Base-by-base conservation (phyloP, 2,797 vertebrate species). In the Aulostomus chinensis region DNA sequence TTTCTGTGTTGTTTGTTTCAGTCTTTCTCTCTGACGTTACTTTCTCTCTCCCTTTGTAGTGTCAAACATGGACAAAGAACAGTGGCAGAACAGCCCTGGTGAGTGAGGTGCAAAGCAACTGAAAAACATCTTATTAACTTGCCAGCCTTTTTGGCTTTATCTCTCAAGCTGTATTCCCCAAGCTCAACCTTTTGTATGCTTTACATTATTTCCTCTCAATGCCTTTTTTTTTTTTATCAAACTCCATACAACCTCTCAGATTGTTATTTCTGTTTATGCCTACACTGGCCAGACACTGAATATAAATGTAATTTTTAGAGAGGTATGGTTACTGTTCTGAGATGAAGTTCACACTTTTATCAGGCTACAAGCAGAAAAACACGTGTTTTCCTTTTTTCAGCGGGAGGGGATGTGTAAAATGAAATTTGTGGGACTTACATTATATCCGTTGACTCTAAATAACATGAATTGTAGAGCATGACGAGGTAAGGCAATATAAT, bases 41-140 rank as follows among this genome's bases (percentile, higher is more conserved):
- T 82, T 32, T 58, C 66, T 80, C 54, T 58, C 60, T 67, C 10
- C 78, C 65, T 81, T 78, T 86, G 78, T 77, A 88, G 86, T 87
- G 79, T 85, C 85, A 51, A 78, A 78, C 71, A 81, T 88, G 82
- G 82, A 84, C 70, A 85, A 84, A 70, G 79, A 83, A 40, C 82
- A 74, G 66, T 68, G n/a, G 58, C 60, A 37, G 51, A 76, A 66
- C 72, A 84, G 73, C 58, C 73, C 77, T 45, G 83, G 87, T 87
- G 77, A 87, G 87, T 78, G 57, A 72, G 72, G 56, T 54, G 57
- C 56, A 76, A 66, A 59, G 57, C 51, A 58, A 64, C 58, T 32
- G 48, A 63, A 79, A 81, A 79, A 76, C 71, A 84, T 61, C 61
- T 62, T 74, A 73, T 71, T 76, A 80, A 76, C 68, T 62, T 42